phyloP scores from a whole-genome alignment of 1,140 invertebrate genomes.

The Tetraneura akinire region DNA sequence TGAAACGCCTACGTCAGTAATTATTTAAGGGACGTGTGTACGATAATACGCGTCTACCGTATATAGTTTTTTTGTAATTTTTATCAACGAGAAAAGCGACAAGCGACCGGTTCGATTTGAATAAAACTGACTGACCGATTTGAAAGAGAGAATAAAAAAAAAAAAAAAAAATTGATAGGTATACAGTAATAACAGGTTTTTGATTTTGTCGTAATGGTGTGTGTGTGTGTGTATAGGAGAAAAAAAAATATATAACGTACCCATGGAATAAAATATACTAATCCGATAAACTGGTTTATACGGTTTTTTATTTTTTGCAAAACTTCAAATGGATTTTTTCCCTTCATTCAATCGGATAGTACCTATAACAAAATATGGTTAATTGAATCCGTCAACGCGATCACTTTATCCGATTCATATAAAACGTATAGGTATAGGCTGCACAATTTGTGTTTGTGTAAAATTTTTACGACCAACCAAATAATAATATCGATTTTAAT shows the following conservation, averaged over 20 bases:
- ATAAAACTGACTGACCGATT: conserved; percentile 14
- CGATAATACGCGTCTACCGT: too few species aligned
- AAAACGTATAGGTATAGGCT: too few species aligned
- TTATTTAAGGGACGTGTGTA: conserved; percentile 4
- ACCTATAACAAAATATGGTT: conserved; percentile 13
- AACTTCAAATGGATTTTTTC: conserved; percentile 8
- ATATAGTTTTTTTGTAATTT: not conserved
- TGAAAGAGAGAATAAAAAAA: not conserved
- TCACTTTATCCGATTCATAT: not conserved
- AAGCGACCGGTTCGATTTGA: conserved; percentile 39
- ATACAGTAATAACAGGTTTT: conserved; percentile 46
- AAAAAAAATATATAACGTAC: conserved; percentile 6
- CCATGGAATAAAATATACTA: conserved; percentile 31
- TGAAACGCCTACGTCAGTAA: not conserved
- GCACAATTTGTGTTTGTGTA: too few species aligned
- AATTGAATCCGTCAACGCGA: conserved; percentile 9
- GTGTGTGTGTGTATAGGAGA: not conserved
- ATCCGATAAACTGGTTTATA: conserved; percentile 33
- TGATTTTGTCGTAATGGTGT: not conserved
- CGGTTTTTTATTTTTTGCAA: conserved; percentile 25
- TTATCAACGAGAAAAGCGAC: not conserved
- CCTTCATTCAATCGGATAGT: not conserved
- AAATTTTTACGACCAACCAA: too few species aligned
- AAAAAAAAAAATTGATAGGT: not conserved
- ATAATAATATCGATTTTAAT: not conserved